These are phyloP conservation scores for Drosophila setosimentum DNA, from an alignment of 2,888 invertebrate species.

Conservation along the genomic window DNA sequence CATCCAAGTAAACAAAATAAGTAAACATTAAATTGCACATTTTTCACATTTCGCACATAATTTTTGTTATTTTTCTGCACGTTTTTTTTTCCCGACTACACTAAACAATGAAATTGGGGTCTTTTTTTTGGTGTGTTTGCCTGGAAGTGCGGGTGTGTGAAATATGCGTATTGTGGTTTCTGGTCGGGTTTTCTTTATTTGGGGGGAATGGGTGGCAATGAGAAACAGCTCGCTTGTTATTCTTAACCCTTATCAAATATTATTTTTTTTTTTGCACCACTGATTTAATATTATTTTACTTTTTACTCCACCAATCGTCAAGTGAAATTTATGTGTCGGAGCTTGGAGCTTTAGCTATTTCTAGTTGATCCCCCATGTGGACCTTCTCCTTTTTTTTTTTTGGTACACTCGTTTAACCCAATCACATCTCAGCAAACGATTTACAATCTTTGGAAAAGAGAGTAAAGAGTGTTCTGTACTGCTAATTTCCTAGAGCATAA, in stretches of 20 bases:
- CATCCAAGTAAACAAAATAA: constrained; percentile 48
- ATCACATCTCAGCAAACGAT: constrained; percentile 40
- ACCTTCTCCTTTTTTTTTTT: not conserved
- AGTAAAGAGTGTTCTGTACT: not conserved
- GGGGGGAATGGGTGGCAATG: not conserved
- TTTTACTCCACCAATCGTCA: constrained; percentile 14
- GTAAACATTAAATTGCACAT: constrained; percentile 74
- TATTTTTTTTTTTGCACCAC: constrained; percentile 33
- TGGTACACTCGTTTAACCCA: constrained; percentile 14
- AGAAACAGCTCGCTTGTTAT: constrained; percentile 22
- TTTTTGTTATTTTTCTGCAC: constrained; percentile 53
- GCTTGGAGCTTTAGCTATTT: constrained; percentile 18
- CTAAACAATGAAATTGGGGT: constrained; percentile 69
- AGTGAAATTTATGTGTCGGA: constrained; percentile 42
- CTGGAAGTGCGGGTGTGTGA: constrained; percentile 40
- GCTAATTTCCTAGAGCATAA: constrained; percentile 43
- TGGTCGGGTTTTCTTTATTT: constrained; percentile 4
- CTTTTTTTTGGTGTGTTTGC: constrained; percentile 23
- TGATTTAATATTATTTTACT: constrained; percentile 63
- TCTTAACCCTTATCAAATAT: constrained; percentile 66
- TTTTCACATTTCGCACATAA: constrained; percentile 70
- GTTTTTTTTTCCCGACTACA: constrained; percentile 31
- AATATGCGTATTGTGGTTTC: constrained; percentile 53
- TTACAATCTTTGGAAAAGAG: constrained; percentile 16
- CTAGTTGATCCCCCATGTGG: constrained; percentile 10